Conservation (phyloP, 2,113 vertebrate species). For the Sphaerodactylus townsendi region DNA sequence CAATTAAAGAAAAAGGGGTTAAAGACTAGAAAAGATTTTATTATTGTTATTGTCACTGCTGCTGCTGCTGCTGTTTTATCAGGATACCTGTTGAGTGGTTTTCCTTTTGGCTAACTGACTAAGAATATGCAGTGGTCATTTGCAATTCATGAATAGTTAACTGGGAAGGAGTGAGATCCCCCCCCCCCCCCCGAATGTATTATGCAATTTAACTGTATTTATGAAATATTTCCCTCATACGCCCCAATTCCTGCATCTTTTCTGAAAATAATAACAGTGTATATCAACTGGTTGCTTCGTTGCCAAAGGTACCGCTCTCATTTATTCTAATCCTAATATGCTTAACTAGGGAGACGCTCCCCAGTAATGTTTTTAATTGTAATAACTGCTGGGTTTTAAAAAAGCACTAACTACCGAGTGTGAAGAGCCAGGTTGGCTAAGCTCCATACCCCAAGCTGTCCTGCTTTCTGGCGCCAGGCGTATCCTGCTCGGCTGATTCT, state of each 20-base stretch:
- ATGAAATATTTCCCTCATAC: background rate
- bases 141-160: background rate
- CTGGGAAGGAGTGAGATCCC: background rate
- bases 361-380: conserved; percentile 54
- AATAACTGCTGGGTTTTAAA: conserved; percentile 53
- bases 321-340: conserved; percentile 57
- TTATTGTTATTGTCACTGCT: too few species aligned
- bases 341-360: conserved; percentile 51
- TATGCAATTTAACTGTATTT: background rate
- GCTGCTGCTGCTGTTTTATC: too few species aligned
- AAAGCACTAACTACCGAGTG: conserved; percentile 47
- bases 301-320: conserved; percentile 41
- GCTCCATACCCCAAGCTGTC: conserved; percentile 50
- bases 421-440: conserved; percentile 41
- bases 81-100: too few species aligned
- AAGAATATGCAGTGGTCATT: background rate
- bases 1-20: too few species aligned
- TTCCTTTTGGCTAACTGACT: too few species aligned
- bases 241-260: conserved; percentile 25
- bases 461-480: conserved; percentile 55
- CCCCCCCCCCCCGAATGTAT: background rate
- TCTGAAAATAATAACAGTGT: conserved; percentile 52
- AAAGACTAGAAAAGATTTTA: too few species aligned
- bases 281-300: conserved; percentile 10
- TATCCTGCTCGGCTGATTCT: conserved; percentile 43